A percentile compares a stretch with the other conserved stretches of the same genome.
Evolutionary conservation across 2,888 invertebrate species (phyloP).

Genomic region (Drosophila borealis): DNA sequence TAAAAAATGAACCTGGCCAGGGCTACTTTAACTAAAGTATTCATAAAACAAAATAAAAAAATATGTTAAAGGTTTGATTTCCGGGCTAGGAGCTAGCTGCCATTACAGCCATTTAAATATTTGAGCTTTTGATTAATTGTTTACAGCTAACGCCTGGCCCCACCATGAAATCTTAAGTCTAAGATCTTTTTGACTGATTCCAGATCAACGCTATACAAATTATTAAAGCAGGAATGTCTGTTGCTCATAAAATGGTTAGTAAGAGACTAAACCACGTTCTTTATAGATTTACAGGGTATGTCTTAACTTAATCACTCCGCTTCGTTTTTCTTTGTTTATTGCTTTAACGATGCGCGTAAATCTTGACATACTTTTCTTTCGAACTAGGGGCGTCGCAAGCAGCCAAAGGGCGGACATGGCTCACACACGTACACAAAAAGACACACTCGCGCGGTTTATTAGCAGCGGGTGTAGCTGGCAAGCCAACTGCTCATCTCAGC

Average conservation of each 20-base stretch:
- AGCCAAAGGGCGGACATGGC: conserved; percentile 27
- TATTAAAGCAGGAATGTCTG: no score
- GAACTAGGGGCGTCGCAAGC: conserved; percentile 24
- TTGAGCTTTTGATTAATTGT: no score
- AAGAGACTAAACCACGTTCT: background rate
- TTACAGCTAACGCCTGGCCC: no score
- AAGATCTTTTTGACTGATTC: no score
- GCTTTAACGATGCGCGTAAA: conserved; percentile 77
- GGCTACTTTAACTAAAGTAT: background rate
- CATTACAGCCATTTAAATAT: no score
- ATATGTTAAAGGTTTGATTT: background rate
- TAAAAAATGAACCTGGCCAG: background rate
- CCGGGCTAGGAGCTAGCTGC: no score
- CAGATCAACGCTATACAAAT: no score
- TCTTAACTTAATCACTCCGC: conserved; percentile 2
- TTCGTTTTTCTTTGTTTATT: conserved; percentile 51
- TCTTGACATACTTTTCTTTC: conserved; percentile 76
- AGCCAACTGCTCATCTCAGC: conserved; percentile 33
- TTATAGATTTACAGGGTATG: conserved; percentile 30
- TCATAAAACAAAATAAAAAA: background rate
- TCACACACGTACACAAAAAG: conserved; percentile 5
- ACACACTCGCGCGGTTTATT: conserved; percentile 25
- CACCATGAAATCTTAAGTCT: no score
- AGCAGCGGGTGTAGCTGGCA: conserved; percentile 30
- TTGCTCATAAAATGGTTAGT: no score